Percentiles rank a stretch among this genome's conserved stretches.
Conservation (phyloP, 2,888 invertebrate genomes). For the Tinea trinotella region DNA sequence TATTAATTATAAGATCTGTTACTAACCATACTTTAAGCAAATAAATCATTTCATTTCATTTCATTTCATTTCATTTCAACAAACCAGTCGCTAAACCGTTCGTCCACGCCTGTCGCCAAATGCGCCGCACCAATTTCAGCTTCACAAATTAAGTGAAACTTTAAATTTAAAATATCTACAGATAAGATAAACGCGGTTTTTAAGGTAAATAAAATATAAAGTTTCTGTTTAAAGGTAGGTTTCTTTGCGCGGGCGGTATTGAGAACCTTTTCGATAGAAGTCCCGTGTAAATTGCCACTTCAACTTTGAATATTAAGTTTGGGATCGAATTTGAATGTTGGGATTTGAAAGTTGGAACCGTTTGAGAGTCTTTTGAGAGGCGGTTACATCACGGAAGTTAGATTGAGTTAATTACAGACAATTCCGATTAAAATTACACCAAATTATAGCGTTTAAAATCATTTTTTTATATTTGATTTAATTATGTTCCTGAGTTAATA, state of each 20-base stretch:
- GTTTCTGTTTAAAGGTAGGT: not conserved
- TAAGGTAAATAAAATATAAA: not conserved
- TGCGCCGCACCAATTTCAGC: no score
- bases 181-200: not conserved
- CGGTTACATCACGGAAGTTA: not conserved
- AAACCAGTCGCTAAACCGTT: no score
- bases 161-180: not conserved
- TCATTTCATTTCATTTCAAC: no score
- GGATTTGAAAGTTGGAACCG: not conserved
- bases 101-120: no score
- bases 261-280: slow-evolving; percentile 35
- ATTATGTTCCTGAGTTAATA: no score
- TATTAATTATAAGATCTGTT: no score
- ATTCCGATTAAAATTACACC: no score
- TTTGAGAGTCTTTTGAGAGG: not conserved
- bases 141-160: no score
- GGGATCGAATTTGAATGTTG: slow-evolving; percentile 21
- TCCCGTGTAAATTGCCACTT: slow-evolving; percentile 46
- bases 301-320: slow-evolving; percentile 46
- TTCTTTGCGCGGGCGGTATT: not conserved
- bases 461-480: no score
- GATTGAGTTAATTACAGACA: not conserved
- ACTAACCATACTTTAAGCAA: no score
- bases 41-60: no score
- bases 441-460: no score